phyloP scores from a whole-genome alignment of 2,888 invertebrate species.

The Seira sanloemensis region DNA sequence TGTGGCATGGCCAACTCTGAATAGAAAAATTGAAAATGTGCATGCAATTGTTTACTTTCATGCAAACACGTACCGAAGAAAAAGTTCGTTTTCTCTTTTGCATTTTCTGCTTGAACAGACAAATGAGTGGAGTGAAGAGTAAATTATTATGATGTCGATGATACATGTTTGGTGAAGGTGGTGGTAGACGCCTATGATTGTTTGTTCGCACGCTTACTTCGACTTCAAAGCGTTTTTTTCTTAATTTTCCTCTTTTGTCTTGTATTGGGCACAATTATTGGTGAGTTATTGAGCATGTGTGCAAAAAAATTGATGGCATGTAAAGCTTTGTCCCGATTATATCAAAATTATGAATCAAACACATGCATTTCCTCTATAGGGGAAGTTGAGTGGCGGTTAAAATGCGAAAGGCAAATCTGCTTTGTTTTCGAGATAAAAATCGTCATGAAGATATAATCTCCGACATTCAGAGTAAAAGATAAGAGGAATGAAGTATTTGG shows the following conservation, averaged over 20 bases:
- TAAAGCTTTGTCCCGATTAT: conserved; percentile 52
- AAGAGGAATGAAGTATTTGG: neutral
- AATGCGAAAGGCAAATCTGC: conserved; percentile 8
- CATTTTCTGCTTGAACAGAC: conserved; percentile 9
- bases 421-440: neutral
- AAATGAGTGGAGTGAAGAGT: conserved; percentile 27
- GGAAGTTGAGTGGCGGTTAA: neutral
- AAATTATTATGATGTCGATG: neutral
- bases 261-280: conserved; percentile 46
- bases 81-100: neutral
- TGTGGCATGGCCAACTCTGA: conserved; percentile 9
- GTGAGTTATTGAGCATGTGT: conserved; percentile 54
- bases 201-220: conserved; percentile 54
- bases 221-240: conserved; percentile 23
- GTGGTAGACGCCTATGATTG: conserved; percentile 44
- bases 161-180: neutral
- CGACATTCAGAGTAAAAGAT: too few relatives aligned
- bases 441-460: too few relatives aligned
- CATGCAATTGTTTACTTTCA: neutral
- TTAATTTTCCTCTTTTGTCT: conserved; percentile 39
- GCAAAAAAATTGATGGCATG: conserved; percentile 13
- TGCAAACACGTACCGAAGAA: too few relatives aligned
- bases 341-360: conserved; percentile 37
- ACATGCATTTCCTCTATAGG: conserved; percentile 14
- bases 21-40: neutral